A percentile compares a stretch with the other conserved stretches of the same genome.
Conservation (phyloP, 2,888 invertebrate genomes). For the Unio pictorum region DNA sequence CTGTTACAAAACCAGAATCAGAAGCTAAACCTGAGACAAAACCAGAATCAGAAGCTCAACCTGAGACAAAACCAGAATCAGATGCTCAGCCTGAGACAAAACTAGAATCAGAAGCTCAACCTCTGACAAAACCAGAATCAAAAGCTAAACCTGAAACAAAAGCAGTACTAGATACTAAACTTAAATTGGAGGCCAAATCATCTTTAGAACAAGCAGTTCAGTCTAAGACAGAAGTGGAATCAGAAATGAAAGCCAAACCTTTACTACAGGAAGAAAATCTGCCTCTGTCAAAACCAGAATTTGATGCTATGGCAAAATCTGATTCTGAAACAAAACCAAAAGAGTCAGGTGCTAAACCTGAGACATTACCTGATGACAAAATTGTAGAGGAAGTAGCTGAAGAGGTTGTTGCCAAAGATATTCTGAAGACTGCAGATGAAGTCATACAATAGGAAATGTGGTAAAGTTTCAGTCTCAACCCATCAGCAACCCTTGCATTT, state of each 20-base stretch:
- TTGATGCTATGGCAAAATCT: slow-evolving; percentile 1
- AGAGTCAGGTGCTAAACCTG: too few relatives aligned
- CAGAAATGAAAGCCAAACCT: not conserved
- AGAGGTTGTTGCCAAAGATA: too few relatives aligned
- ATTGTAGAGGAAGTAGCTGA: too few relatives aligned
- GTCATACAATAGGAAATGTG: too few relatives aligned
- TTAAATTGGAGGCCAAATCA: too few relatives aligned
- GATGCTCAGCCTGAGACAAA: slow-evolving; percentile 3
- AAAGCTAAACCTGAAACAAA: not conserved
- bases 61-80: not conserved
- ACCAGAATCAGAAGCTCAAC: not conserved
- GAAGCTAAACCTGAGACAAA: not conserved
- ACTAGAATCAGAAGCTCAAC: not conserved
- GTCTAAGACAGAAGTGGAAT: not conserved
- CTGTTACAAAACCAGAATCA: not conserved
- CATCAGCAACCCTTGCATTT: too few relatives aligned
- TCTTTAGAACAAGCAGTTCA: not conserved
- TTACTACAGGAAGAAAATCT: not conserved
- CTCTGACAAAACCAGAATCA: slow-evolving; percentile 1
- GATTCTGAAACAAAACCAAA: too few relatives aligned
- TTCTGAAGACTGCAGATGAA: too few relatives aligned
- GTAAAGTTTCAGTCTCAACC: too few relatives aligned
- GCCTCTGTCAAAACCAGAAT: not conserved
- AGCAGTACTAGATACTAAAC: not conserved
- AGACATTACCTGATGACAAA: too few relatives aligned